Percentiles rank a stretch among this genome's conserved stretches.
Evolutionary conservation across 2,888 invertebrate species (phyloP).

Genomic region (Gibbula magus): DNA sequence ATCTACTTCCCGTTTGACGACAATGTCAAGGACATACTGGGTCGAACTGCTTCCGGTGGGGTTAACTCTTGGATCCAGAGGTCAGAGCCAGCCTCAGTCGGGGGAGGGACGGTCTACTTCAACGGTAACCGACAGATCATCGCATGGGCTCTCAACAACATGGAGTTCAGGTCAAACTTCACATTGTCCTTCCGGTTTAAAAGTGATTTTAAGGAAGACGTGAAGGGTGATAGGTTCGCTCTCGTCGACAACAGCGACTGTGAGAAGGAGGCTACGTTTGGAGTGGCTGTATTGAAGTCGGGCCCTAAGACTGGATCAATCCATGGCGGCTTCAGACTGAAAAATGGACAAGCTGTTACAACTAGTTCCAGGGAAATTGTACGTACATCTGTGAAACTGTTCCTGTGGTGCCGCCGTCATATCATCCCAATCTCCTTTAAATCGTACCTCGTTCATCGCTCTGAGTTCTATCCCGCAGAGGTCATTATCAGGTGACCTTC

Average conservation of each 20-base stretch:
- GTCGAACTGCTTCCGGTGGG: conserved; percentile 35
- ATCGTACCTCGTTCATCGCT: too few relatives aligned
- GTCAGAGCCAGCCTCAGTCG: conserved; percentile 29
- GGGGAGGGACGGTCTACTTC: conserved; percentile 39
- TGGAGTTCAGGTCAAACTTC: conserved; percentile 48
- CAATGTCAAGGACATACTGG: conserved; percentile 35
- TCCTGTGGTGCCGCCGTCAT: background rate
- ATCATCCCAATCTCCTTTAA: too few relatives aligned
- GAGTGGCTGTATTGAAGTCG: conserved; percentile 37
- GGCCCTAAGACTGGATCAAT: conserved; percentile 29
- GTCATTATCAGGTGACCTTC: too few relatives aligned
- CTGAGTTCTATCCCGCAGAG: too few relatives aligned
- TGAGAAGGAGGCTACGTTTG: conserved; percentile 47
- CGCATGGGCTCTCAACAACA: conserved; percentile 51
- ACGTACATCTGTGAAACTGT: background rate
- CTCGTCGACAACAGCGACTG: conserved; percentile 50
- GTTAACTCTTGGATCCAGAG: conserved; percentile 24
- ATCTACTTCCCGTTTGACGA: conserved; percentile 44
- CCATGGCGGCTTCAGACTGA: conserved; percentile 43
- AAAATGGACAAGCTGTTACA: conserved; percentile 39
- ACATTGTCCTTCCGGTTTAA: conserved; percentile 42
- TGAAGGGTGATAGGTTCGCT: conserved; percentile 31
- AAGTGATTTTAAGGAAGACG: background rate
- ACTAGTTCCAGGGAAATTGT: conserved; percentile 39
- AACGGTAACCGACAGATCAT: conserved; percentile 33